A percentile compares a stretch with the other conserved stretches of the same genome.
phyloP scores from a whole-genome alignment of 2,888 invertebrate species.

The Tuberolachnus salignus region DNA sequence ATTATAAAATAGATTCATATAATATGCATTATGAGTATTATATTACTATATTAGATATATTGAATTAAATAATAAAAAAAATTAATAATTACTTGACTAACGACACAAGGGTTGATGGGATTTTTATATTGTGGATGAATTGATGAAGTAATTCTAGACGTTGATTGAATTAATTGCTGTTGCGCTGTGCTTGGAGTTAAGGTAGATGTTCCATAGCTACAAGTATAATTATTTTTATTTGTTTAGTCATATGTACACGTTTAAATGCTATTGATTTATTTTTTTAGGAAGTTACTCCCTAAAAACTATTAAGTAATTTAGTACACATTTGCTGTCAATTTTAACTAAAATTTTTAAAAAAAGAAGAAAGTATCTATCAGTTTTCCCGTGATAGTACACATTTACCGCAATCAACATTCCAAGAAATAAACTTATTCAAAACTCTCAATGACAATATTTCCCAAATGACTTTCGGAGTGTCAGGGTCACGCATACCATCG shows the following conservation, averaged over 20 bases:
- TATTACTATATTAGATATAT: background rate
- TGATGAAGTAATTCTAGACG: conserved; percentile 67
- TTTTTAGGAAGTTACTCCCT: background rate
- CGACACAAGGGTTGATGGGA: conserved; percentile 66
- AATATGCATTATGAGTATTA: background rate
- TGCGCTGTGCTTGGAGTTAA: conserved; percentile 35
- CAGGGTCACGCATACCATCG: no score
- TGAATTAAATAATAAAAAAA: background rate
- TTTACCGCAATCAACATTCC: no score
- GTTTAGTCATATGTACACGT: background rate
- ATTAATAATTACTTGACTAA: conserved; percentile 63
- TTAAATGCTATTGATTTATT: background rate
- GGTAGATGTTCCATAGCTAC: conserved; percentile 42
- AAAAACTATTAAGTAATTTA: no score
- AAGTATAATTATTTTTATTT: conserved; percentile 17
- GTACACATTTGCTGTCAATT: no score
- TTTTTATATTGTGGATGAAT: conserved; percentile 65
- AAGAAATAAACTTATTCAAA: no score
- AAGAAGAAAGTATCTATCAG: no score
- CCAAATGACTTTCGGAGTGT: no score
- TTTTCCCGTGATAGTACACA: no score
- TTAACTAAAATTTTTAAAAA: no score
- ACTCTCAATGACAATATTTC: no score
- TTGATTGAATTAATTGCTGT: conserved; percentile 27
- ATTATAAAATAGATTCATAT: conserved; percentile 59